These are phyloP conservation scores for Podarcis cretensis DNA, from an alignment of 2,113 vertebrate species.

Conservation along the genomic window DNA sequence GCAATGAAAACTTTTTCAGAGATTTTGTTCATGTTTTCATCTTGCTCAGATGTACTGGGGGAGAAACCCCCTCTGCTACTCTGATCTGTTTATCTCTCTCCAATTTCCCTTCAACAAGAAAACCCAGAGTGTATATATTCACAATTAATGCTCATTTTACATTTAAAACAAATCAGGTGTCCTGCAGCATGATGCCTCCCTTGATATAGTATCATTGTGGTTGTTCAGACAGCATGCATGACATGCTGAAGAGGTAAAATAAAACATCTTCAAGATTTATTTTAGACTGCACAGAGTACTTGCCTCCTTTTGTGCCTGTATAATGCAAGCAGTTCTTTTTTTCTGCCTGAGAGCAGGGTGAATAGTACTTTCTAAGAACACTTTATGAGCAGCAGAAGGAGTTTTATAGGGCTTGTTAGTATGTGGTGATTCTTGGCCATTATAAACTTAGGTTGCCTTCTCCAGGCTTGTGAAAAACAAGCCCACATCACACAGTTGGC, in stretches of 20 bases:
- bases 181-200: constrained; percentile 42
- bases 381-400: background rate
- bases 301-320: background rate
- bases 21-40: constrained; percentile 78
- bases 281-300: constrained; percentile 14
- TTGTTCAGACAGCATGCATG: constrained; percentile 43
- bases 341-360: background rate
- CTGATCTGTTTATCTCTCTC: constrained; percentile 74
- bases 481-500: background rate
- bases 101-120: constrained; percentile 41
- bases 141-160: constrained; percentile 64
- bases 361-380: background rate
- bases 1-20: constrained; percentile 75
- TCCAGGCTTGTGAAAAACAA: background rate
- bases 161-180: constrained; percentile 61
- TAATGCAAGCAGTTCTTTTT: constrained; percentile 16
- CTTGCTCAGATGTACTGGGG: constrained; percentile 71
- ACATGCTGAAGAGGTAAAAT: constrained; percentile 55
- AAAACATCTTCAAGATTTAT: constrained; percentile 42
- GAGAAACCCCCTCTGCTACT: constrained; percentile 42
- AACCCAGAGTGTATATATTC: constrained; percentile 45
- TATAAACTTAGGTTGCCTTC: background rate
- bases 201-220: constrained; percentile 45
- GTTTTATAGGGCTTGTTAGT: constrained; percentile 14
- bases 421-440: background rate